These are phyloP conservation scores for Drosophila kurseongensis DNA, from an alignment of 1,140 invertebrate genomes.

Conservation along the genomic window DNA sequence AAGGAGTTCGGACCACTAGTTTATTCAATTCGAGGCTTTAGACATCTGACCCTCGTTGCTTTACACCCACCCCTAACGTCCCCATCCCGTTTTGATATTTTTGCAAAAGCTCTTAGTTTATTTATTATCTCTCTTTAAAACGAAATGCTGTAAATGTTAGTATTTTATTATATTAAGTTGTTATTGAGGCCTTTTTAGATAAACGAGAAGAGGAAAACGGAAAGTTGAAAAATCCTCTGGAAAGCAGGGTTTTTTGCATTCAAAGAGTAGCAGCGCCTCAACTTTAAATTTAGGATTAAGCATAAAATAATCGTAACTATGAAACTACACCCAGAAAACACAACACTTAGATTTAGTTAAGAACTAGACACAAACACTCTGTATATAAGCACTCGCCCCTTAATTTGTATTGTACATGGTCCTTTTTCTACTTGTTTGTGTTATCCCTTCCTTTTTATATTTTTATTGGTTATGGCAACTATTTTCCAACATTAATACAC, in stretches of 20 bases:
- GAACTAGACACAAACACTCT: slow-evolving; percentile 47
- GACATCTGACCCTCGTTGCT: slow-evolving; percentile 15
- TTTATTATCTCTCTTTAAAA: slow-evolving; percentile 49
- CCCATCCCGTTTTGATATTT: slow-evolving; percentile 49
- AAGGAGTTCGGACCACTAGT: slow-evolving; percentile 8
- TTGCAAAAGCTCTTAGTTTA: slow-evolving; percentile 35
- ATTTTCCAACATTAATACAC: slow-evolving; percentile 38
- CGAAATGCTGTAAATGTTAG: slow-evolving; percentile 71
- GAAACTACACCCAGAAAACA: slow-evolving; percentile 11
- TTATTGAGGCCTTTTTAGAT: slow-evolving; percentile 76
- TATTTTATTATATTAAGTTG: slow-evolving; percentile 76
- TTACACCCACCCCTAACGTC: neutral
- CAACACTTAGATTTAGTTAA: slow-evolving; percentile 23
- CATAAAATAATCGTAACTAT: slow-evolving; percentile 32
- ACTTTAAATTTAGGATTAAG: slow-evolving; percentile 54
- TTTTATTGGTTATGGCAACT: slow-evolving; percentile 69
- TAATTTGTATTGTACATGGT: slow-evolving; percentile 51
- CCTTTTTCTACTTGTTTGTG: slow-evolving; percentile 38
- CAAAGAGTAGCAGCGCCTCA: slow-evolving; percentile 43
- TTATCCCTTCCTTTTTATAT: slow-evolving; percentile 17
- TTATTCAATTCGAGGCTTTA: slow-evolving; percentile 37
- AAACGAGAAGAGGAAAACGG: slow-evolving; percentile 24
- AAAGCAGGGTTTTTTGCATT: slow-evolving; percentile 34
- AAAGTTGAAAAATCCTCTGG: slow-evolving; percentile 12
- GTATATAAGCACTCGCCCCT: slow-evolving; percentile 58